phyloP scores from a whole-genome alignment of 2,797 vertebrate species.

The Amphiprion clarkii region DNA sequence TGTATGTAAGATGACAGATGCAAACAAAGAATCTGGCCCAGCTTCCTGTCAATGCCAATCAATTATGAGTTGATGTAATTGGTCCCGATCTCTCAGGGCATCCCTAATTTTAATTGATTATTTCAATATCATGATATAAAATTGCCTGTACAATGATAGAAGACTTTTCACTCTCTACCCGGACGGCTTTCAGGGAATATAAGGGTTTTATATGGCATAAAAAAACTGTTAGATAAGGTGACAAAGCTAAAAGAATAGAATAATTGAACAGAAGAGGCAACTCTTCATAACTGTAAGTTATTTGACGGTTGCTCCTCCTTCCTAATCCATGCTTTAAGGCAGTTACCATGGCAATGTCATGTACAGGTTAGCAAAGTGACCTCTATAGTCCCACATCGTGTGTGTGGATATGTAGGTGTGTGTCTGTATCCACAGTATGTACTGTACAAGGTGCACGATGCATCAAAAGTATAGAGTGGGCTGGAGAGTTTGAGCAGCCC shows the following conservation, averaged over 20 bases:
- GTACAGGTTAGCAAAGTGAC: constrained; percentile 3
- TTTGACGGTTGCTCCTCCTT: constrained; percentile 4
- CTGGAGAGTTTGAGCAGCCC: constrained; percentile 23
- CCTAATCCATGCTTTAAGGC: neutral
- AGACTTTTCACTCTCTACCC: no score
- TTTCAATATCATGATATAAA: no score
- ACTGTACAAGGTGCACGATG: neutral
- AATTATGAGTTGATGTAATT: no score
- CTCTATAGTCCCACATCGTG: constrained; percentile 6
- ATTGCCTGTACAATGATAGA: no score
- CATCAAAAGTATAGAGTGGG: neutral
- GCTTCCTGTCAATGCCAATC: no score
- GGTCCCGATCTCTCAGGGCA: no score
- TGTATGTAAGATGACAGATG: no score
- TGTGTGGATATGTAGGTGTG: neutral
- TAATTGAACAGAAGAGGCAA: neutral
- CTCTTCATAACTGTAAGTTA: neutral
- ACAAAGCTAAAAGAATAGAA: neutral
- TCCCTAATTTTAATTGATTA: no score
- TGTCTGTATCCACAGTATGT: neutral
- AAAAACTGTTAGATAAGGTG: neutral
- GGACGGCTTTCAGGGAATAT: no score
- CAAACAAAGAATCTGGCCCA: no score
- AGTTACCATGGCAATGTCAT: constrained; percentile 39
- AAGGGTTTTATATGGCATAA: neutral